phyloP scores from a whole-genome alignment of 1,140 invertebrate genomes.

The Procambarus clarkii region DNA sequence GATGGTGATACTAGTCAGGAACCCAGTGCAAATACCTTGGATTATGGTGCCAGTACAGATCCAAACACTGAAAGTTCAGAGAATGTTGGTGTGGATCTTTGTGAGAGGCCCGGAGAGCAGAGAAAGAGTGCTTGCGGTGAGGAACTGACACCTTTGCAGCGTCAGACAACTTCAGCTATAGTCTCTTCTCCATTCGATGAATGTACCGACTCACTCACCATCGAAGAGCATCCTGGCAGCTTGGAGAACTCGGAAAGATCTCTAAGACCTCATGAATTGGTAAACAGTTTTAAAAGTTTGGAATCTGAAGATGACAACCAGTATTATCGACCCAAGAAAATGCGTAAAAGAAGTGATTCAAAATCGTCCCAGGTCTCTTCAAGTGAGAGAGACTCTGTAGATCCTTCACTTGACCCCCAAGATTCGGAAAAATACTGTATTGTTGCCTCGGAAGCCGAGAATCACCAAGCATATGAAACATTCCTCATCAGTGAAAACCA shows the following conservation, averaged over 20 bases:
- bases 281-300: neutral
- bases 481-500: neutral
- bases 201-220: neutral
- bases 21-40: neutral
- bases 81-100: neutral
- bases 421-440: neutral
- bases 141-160: neutral
- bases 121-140: neutral
- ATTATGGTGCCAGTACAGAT: neutral
- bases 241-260: neutral
- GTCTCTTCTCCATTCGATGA: neutral
- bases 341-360: conserved; percentile 11
- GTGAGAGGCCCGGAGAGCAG: neutral
- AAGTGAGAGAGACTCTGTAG: neutral
- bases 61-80: neutral
- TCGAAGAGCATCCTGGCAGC: neutral
- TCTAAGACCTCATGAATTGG: neutral
- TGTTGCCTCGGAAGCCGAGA: neutral
- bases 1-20: neutral
- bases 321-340: conserved; percentile 57
- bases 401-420: neutral
- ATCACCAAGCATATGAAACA: neutral
- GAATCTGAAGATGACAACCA: conserved; percentile 31
- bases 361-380: neutral
- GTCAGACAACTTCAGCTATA: neutral